Percentiles rank a stretch among this genome's conserved stretches.
These are phyloP conservation scores for Cylloceria caligata DNA, from an alignment of 2,888 invertebrate genomes.

Conservation along the genomic window DNA sequence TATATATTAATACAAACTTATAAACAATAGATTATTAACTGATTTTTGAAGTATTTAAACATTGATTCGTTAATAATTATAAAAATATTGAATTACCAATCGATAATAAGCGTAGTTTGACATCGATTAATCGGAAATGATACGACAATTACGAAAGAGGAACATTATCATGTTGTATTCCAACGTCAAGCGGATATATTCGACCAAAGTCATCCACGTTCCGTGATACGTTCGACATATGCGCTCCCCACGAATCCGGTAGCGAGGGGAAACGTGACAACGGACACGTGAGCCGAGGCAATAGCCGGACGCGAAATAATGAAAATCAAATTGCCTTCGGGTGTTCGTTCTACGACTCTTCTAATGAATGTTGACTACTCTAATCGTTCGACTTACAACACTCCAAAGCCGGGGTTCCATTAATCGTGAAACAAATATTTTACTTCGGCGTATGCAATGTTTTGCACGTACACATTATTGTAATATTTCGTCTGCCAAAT, in stretches of 20 bases:
- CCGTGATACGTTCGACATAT: background rate
- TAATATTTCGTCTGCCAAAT: background rate
- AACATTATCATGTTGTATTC: background rate
- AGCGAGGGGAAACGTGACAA: constrained; percentile 41
- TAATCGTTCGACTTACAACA: constrained; percentile 3
- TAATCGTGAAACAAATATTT: background rate
- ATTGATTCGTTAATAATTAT: too few relatives aligned
- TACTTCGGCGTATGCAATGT: background rate
- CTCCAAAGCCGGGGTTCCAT: background rate
- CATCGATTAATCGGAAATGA: background rate
- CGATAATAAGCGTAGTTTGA: too few relatives aligned
- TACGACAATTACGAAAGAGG: background rate
- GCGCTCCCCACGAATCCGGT: too few relatives aligned
- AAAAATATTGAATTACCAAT: too few relatives aligned
- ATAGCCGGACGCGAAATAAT: background rate
- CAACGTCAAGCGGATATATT: background rate
- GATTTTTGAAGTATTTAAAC: too few relatives aligned
- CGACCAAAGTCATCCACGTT: constrained; percentile 28
- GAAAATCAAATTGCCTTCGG: background rate
- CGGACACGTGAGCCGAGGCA: constrained; percentile 25
- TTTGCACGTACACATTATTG: background rate
- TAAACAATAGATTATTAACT: too few relatives aligned
- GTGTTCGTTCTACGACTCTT: constrained; percentile 7
- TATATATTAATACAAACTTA: too few relatives aligned
- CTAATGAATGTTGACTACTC: constrained; percentile 23